Evolutionary conservation across 2,888 invertebrate genomes (phyloP).

Genomic region (Busseola fusca): DNA sequence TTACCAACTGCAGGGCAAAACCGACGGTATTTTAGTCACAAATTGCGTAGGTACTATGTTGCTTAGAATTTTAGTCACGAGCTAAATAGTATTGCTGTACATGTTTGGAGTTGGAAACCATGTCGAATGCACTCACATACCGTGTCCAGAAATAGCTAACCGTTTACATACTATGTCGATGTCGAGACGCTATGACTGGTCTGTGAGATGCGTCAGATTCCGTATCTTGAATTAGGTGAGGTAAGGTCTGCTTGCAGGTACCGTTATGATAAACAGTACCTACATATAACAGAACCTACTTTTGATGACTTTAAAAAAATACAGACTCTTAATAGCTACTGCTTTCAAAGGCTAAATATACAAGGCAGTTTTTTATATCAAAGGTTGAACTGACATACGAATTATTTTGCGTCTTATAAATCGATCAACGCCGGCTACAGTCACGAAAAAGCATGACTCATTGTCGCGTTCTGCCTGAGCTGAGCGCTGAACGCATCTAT

Average conservation of each 20-base stretch:
- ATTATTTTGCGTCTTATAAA: too few species aligned
- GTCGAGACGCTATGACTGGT: not conserved
- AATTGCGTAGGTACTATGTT: not conserved
- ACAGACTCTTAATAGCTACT: too few species aligned
- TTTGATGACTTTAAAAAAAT: too few species aligned
- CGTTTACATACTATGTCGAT: conserved; percentile 10
- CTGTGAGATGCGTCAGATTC: conserved; percentile 17
- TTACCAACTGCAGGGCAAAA: not conserved
- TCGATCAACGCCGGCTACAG: too few species aligned
- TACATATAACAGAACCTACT: not conserved
- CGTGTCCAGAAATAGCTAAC: conserved; percentile 34
- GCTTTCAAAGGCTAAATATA: too few species aligned
- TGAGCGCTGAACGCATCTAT: too few species aligned
- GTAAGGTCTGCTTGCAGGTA: not conserved
- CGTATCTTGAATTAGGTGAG: not conserved
- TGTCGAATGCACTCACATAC: conserved; percentile 25
- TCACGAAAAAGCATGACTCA: too few species aligned
- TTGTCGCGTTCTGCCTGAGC: too few species aligned
- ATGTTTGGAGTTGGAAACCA: conserved; percentile 24
- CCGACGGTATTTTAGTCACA: not conserved
- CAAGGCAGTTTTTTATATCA: too few species aligned
- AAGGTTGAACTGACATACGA: too few species aligned
- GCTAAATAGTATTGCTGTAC: conserved; percentile 38
- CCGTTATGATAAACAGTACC: not conserved
- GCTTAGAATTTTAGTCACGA: conserved; percentile 26